Evolutionary conservation across 2,113 vertebrate genomes (phyloP).

Genomic region (Laticauda colubrina): DNA sequence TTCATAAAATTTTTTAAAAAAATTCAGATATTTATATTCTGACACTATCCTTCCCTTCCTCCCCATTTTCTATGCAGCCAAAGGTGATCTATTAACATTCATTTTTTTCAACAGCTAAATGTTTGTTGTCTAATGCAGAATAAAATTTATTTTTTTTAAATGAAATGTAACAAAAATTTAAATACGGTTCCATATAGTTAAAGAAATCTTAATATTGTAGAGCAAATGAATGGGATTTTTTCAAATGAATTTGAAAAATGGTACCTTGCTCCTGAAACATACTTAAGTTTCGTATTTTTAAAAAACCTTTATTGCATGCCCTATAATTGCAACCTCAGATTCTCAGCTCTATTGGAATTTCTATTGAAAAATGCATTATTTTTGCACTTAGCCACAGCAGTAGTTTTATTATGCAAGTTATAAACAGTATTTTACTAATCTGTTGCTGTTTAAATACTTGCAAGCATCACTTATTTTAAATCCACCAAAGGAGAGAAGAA

Average conservation of each 20-base stretch:
- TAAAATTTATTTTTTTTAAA: slow-evolving; percentile 51
- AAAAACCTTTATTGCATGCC: slow-evolving; percentile 20
- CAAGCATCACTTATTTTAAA: neutral
- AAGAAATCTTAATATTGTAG: neutral
- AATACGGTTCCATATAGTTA: slow-evolving; percentile 55
- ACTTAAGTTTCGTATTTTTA: slow-evolving; percentile 30
- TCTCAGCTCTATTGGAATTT: slow-evolving; percentile 25
- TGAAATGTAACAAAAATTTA: slow-evolving; percentile 58
- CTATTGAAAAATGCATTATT: neutral
- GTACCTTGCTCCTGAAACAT: slow-evolving; percentile 18
- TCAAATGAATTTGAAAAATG: neutral
- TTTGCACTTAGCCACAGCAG: neutral
- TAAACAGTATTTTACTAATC: neutral
- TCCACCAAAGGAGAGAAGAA: neutral
- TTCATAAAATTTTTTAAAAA: no score
- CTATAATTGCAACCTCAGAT: slow-evolving; percentile 10
- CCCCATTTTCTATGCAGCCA: neutral
- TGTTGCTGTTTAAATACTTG: neutral
- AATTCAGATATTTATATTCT: slow-evolving; percentile 16
- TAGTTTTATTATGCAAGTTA: neutral
- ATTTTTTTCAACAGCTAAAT: neutral
- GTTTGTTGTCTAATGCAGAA: slow-evolving; percentile 47
- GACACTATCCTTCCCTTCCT: neutral
- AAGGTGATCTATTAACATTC: slow-evolving; percentile 18
- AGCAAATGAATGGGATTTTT: slow-evolving; percentile 34